A percentile compares a stretch with the other conserved stretches of the same genome.
Evolutionary conservation across 1,140 invertebrate genomes (phyloP).

Genomic region (Agraylea sexmaculata): DNA sequence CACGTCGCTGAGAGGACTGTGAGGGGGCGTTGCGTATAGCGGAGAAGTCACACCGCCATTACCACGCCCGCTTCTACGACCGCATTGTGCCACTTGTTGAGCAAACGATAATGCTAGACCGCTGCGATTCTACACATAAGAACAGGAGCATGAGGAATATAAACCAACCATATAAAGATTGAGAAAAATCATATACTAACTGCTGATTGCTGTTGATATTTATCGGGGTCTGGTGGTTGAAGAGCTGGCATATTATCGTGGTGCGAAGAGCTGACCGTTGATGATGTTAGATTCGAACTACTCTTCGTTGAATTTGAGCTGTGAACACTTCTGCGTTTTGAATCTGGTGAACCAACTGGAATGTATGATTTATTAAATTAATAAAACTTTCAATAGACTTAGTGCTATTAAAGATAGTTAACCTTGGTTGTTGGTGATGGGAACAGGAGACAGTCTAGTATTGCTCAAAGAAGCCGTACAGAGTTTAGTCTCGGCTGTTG

Average conservation of each 20-base stretch:
- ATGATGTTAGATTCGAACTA: conserved; percentile 35
- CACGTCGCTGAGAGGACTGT: conserved; percentile 65
- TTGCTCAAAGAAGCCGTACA: conserved; percentile 24
- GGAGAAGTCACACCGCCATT: conserved; percentile 38
- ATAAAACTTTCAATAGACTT: too few species aligned
- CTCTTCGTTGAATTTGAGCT: conserved; percentile 40
- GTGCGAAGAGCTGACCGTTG: conserved; percentile 30
- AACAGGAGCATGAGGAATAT: neutral
- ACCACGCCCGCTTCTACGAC: conserved; percentile 24
- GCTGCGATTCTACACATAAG: conserved; percentile 22
- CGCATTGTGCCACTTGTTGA: conserved; percentile 35
- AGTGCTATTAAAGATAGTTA: conserved; percentile 4
- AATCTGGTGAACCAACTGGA: conserved; percentile 37
- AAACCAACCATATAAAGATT: conserved; percentile 3
- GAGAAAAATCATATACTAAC: conserved; percentile 4
- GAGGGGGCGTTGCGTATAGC: conserved; percentile 71
- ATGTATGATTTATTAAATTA: too few species aligned
- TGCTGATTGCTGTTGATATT: conserved; percentile 1
- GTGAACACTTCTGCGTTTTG: conserved; percentile 38
- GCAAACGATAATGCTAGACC: conserved; percentile 33
- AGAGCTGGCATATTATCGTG: conserved; percentile 21
- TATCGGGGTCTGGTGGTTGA: conserved; percentile 8
- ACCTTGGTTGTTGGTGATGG: conserved; percentile 34
- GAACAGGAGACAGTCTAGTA: conserved; percentile 39
- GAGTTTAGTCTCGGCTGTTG: conserved; percentile 57